phyloP scores from a whole-genome alignment of 2,797 vertebrate genomes.

The Buphagus erythrorhynchus region DNA sequence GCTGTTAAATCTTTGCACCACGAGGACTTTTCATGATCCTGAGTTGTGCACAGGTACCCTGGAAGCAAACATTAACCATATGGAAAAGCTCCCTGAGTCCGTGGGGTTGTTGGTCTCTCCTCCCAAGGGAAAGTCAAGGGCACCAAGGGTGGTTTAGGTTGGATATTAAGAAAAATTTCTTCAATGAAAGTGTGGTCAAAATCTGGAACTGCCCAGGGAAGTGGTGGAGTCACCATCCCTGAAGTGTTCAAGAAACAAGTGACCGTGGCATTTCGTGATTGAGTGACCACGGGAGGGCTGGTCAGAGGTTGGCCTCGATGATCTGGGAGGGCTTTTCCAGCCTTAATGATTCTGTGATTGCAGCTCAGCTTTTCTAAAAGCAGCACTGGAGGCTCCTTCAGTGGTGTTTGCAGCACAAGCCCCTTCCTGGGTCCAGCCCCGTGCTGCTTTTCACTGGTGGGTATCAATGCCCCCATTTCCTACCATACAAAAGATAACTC shows the following conservation, averaged over 20 bases:
- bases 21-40: neutral
- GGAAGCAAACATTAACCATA: accelerated
- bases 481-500: constrained; percentile 43
- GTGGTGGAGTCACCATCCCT: neutral
- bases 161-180: neutral
- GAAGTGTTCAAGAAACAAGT: neutral
- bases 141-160: neutral
- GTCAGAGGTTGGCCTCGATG: neutral
- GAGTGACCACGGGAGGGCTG: neutral
- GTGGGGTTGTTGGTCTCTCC: accelerated
- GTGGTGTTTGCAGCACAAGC: neutral
- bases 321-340: neutral
- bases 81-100: accelerated
- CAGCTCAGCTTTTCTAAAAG: neutral
- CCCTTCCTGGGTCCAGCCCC: neutral
- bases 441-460: neutral
- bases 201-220: neutral
- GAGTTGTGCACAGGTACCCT: neutral
- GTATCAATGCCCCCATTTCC: constrained; percentile 1
- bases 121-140: neutral
- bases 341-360: neutral
- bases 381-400: neutral
- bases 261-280: accelerated
- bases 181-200: neutral
- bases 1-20: neutral